phyloP scores from a whole-genome alignment of 37 sponge, comb jelly and placozoan species.

The Chondrilla cf. caribensis region DNA sequence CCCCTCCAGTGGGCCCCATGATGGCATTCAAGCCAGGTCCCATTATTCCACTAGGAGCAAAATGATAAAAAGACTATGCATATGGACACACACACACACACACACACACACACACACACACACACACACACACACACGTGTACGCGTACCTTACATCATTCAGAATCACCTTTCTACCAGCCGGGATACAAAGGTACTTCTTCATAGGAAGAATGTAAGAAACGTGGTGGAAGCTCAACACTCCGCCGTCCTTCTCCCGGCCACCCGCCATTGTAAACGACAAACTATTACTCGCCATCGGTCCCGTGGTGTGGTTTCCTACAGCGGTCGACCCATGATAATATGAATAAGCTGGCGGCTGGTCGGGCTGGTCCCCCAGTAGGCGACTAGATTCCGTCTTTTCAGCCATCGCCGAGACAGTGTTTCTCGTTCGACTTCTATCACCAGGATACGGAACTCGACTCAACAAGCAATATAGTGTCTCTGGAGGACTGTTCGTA shows the following conservation, averaged over 20 bases:
- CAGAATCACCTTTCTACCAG: background rate
- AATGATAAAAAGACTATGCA: background rate
- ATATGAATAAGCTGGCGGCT: too few species aligned
- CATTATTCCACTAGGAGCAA: background rate
- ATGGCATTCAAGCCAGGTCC: conserved; percentile 5
- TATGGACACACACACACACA: conserved; percentile 14
- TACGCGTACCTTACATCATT: conserved; percentile 17
- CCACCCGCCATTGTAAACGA: too few species aligned
- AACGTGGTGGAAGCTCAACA: background rate
- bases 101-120: conserved; percentile 27
- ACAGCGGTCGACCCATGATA: too few species aligned
- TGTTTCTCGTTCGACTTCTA: too few species aligned
- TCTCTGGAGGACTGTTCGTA: too few species aligned
- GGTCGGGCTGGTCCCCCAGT: too few species aligned
- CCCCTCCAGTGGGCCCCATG: conserved; percentile 21
- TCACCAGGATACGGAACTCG: too few species aligned
- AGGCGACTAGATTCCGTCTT: too few species aligned
- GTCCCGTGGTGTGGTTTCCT: too few species aligned
- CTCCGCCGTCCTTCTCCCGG: background rate
- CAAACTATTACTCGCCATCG: too few species aligned
- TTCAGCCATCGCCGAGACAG: too few species aligned
- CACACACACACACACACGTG: conserved; percentile 23
- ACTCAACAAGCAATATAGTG: too few species aligned
- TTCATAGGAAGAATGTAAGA: background rate
- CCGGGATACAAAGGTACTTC: background rate